A percentile compares a stretch with the other conserved stretches of the same genome.
Conservation (phyloP, 1,140 invertebrate genomes). For the Mycetomoellerius zeteki region DNA sequence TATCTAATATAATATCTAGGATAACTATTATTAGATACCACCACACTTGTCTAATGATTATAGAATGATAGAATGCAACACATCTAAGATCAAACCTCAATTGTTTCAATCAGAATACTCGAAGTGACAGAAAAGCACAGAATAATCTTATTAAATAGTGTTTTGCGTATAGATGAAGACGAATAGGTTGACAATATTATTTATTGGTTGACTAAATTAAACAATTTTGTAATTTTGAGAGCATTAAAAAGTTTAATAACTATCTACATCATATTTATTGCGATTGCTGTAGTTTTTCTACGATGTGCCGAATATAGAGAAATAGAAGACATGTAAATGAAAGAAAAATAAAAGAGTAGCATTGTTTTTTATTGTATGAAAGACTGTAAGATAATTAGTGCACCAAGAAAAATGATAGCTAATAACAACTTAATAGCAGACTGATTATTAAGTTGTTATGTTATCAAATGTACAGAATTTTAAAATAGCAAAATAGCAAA, state of each 20-base stretch:
- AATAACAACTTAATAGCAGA: constrained; percentile 17
- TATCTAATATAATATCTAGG: too few relatives aligned
- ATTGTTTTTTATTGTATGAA: neutral
- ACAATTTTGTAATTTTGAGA: neutral
- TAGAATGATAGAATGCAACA: too few relatives aligned
- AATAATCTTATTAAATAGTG: too few relatives aligned
- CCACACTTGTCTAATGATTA: too few relatives aligned
- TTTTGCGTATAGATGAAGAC: too few relatives aligned
- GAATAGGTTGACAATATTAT: neutral
- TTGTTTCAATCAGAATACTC: neutral
- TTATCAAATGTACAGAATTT: constrained; percentile 16
- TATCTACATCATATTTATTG: neutral
- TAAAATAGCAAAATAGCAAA: constrained; percentile 14
- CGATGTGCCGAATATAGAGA: neutral
- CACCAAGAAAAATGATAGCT: constrained; percentile 3
- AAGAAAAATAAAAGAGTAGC: neutral
- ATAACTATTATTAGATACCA: too few relatives aligned
- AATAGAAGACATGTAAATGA: neutral
- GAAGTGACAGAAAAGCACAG: neutral
- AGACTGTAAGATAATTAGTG: constrained; percentile 48
- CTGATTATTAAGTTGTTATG: neutral
- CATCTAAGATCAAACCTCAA: neutral
- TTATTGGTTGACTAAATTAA: neutral
- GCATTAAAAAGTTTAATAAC: constrained; percentile 7
- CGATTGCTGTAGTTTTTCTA: neutral